Base-by-base conservation (phyloP, 2,113 vertebrate species). In the Leuciscus idus region DNA sequence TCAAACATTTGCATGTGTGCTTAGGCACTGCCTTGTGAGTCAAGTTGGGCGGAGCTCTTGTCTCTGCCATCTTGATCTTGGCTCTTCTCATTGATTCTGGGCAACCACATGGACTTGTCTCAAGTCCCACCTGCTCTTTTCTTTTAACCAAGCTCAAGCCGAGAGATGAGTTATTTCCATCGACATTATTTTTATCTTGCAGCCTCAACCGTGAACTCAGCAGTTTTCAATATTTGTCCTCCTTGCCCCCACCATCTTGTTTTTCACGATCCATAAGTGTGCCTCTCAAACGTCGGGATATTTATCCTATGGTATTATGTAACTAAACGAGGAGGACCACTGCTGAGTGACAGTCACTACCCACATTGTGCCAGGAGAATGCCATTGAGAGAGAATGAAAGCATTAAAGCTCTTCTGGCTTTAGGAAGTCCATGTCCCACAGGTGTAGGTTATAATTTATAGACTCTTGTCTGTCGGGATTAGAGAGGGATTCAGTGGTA, bases 371-470 rank as follows among this genome's bases (percentile, higher is more conserved):
- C 26, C 74, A 52, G 8, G 74, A 55, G 15, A 77, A 76, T 76
- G 48, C 26, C 48, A 30, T 30, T 28, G 74, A 77, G 26, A 77
- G 46, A 28, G 12, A 52, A 46, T n/a, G 72, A 48, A 77, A 21
- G 75, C 17, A 1, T n/a, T 55, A 77, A 77, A 77, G 61, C 61
- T 50, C 17, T 13, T 81, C n/a, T 48, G 79, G 57, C 57, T 43
- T 80, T 80, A 39, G 78, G 28, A 23, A 28, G 28, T 13, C 43
- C 28, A 19, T 23, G 39, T 78, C 73, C 62, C 62, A 86, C 85
- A 86, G 85, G 85, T 81, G 85, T 50, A 61, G 66, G 78, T 73
- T 72, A 72, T 83, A 83, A 83, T 66, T 86, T 78, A 61, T 55
- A 39, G 19, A 46, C 28, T 59, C 50, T 43, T 73, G 75, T 19